Conservation (phyloP, 2,797 vertebrate genomes). For the Phrynocephalus guinanensis region DNA sequence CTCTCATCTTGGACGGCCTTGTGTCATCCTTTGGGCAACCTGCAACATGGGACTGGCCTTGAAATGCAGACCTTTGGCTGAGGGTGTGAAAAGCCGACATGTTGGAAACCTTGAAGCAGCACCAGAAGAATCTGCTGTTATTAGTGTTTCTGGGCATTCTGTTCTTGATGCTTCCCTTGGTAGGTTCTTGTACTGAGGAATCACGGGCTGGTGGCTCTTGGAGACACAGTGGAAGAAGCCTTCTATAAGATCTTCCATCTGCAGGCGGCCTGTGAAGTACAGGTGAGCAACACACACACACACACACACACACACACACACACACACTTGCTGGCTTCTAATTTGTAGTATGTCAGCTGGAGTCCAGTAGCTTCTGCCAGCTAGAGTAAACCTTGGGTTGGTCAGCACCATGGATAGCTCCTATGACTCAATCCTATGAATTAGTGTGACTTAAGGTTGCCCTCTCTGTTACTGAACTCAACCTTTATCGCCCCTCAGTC, state of each 20-base stretch:
- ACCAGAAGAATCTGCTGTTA: neutral
- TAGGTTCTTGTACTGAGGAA: constrained; percentile 93
- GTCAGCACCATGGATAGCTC: no score
- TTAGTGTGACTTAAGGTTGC: no score
- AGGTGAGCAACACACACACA: constrained; percentile 78
- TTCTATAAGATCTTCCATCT: constrained; percentile 96
- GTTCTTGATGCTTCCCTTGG: neutral
- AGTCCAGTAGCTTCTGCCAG: no score
- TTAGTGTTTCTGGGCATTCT: neutral
- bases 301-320: neutral
- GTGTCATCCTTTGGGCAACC: no score
- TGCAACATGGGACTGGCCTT: neutral
- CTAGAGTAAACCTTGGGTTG: no score
- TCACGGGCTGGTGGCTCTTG: constrained; percentile 91
- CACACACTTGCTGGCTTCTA: neutral
- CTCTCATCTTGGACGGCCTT: neutral
- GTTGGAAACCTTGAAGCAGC: neutral
- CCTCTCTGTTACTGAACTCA: no score
- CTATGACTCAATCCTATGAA: no score
- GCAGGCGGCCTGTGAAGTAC: constrained; percentile 95
- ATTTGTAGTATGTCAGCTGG: no score
- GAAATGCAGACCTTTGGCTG: neutral
- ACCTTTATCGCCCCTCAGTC: no score
- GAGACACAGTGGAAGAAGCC: constrained; percentile 94
- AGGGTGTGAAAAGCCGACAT: no score